Evolutionary conservation across 2,113 vertebrate genomes (phyloP).

Genomic region (Psophia crepitans): DNA sequence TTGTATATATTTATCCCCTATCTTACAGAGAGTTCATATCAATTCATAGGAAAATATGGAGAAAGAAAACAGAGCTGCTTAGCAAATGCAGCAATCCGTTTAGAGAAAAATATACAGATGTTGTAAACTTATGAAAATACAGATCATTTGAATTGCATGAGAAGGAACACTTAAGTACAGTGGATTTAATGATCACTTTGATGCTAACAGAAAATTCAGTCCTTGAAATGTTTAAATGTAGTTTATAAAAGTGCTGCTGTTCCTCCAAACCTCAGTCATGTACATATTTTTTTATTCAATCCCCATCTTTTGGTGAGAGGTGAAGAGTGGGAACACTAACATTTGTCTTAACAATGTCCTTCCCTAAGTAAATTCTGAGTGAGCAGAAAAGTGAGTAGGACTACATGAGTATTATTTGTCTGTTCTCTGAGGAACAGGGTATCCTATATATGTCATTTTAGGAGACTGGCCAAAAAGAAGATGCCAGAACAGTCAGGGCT

Average conservation of each 20-base stretch:
- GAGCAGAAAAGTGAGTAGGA: background rate
- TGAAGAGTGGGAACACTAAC: slow-evolving; percentile 19
- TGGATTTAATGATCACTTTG: background rate
- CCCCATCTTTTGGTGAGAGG: background rate
- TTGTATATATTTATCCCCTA: background rate
- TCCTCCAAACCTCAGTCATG: background rate
- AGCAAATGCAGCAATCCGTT: background rate
- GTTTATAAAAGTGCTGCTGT: background rate
- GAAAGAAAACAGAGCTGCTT: background rate
- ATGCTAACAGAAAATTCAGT: background rate
- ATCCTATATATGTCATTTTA: slow-evolving; percentile 19
- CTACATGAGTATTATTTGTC: background rate
- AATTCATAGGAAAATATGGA: background rate
- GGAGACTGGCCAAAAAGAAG: slow-evolving; percentile 2
- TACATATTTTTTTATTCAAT: background rate
- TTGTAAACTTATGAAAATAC: slow-evolving; percentile 7
- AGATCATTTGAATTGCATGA: background rate
- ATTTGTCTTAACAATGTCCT: background rate
- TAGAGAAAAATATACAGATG: background rate
- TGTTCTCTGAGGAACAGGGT: background rate
- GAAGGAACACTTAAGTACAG: background rate
- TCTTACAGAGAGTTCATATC: background rate
- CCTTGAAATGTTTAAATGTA: background rate
- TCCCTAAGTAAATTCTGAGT: background rate
- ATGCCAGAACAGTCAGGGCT: background rate